Evolutionary conservation across 1,140 invertebrate species (phyloP).

Genomic region (Choristoneura fumiferana): DNA sequence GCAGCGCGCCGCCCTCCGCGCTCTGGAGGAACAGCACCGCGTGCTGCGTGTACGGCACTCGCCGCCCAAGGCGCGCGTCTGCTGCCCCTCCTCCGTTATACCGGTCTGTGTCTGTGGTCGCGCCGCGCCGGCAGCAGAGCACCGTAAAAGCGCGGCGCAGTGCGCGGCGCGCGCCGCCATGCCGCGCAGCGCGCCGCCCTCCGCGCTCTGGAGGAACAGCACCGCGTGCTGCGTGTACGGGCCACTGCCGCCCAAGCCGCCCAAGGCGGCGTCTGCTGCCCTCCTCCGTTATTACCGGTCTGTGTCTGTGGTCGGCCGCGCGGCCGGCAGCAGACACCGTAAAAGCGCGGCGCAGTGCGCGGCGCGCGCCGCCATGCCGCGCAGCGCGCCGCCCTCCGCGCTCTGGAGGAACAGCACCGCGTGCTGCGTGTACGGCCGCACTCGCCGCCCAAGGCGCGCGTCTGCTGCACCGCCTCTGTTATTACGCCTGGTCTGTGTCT

Average conservation of each 20-base stretch:
- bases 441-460: no score
- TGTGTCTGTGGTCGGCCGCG: background rate
- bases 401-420: no score
- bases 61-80: background rate
- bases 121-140: slow-evolving; percentile 32
- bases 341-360: slow-evolving; percentile 43
- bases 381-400: slow-evolving; percentile 21
- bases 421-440: no score
- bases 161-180: slow-evolving; percentile 25
- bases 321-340: slow-evolving; percentile 34
- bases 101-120: background rate
- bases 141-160: slow-evolving; percentile 45
- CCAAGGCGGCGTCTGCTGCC: background rate
- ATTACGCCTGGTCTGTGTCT: no score
- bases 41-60: slow-evolving; percentile 23
- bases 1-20: slow-evolving; percentile 20
- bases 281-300: slow-evolving; percentile 26
- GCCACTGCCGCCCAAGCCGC: slow-evolving; percentile 5
- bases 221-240: slow-evolving; percentile 26
- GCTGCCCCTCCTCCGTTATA: slow-evolving; percentile 25
- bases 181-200: slow-evolving; percentile 24
- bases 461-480: no score
- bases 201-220: slow-evolving; percentile 24
- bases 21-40: slow-evolving; percentile 26
- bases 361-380: slow-evolving; percentile 27